phyloP scores from a whole-genome alignment of 2,888 invertebrate species.

The Polymixis lichenea region DNA sequence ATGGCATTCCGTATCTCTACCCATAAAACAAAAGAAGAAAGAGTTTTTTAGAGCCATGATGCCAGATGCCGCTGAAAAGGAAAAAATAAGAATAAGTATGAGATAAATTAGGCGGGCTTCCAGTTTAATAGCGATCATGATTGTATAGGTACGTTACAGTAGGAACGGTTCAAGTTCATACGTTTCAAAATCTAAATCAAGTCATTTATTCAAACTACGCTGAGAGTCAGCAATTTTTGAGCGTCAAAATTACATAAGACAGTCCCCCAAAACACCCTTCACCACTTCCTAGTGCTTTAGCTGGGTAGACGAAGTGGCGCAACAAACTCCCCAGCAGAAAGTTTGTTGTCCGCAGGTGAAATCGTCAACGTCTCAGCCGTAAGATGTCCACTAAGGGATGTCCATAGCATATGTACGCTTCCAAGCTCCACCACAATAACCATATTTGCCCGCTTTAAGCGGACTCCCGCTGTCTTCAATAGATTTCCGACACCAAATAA shows the following conservation, averaged over 20 bases:
- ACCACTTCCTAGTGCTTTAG: too few relatives aligned
- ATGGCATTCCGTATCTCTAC: slow-evolving; percentile 28
- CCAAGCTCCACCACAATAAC: neutral
- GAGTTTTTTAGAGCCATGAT: slow-evolving; percentile 8
- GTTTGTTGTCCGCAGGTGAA: neutral
- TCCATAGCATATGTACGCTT: too few relatives aligned
- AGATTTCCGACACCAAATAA: neutral
- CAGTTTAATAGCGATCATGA: neutral
- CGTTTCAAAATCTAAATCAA: too few relatives aligned
- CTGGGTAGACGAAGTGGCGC: too few relatives aligned
- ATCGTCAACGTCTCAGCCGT: neutral
- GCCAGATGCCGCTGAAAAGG: slow-evolving; percentile 35
- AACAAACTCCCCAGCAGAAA: too few relatives aligned
- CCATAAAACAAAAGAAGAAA: slow-evolving; percentile 48
- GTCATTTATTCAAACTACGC: too few relatives aligned
- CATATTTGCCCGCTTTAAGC: neutral
- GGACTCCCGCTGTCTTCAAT: neutral
- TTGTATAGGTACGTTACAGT: neutral
- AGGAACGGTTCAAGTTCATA: too few relatives aligned
- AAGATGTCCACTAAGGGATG: neutral
- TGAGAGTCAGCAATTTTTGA: too few relatives aligned
- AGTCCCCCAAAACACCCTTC: too few relatives aligned
- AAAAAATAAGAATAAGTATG: neutral
- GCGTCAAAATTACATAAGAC: too few relatives aligned
- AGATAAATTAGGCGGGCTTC: neutral